Evolutionary conservation across 1,140 invertebrate species (phyloP), one percentile per base, ranked within the genome.

Genomic region (Pissodes strobi): DNA sequence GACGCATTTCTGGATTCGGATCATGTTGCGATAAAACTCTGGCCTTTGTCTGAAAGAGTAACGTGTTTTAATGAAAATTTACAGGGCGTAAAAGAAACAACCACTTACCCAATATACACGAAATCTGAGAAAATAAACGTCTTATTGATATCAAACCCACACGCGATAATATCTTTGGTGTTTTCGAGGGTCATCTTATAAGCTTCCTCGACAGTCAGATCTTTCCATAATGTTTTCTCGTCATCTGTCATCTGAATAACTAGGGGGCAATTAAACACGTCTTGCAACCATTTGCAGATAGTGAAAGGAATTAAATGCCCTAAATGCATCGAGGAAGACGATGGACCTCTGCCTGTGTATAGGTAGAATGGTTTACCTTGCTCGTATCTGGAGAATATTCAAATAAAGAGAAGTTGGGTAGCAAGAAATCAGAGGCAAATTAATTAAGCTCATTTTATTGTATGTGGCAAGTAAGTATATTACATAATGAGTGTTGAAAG

Each of bases 81-180:
- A 52, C 2, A 2, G 5, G 5, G 23, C 37, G 13, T 30, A 8
- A 57, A 8, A 5, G 8, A 19, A 1, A 15, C 6, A 46, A 46
- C n/a, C 21, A 55, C 80, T 74, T 80, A 95, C 93, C 95, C 94
- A 76, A 99, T 95, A 79, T 94, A 98, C 65, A 93, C 88, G 43
- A 97, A 83, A 83, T 99, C 90, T 56, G 91, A 93, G 75, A 99
- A 99, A 64, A 99, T 97, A n/a, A 99, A 99, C 0, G 98, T 99
- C 72, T 98, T 99, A 1, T 94, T 84, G 0, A 87, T 73, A 81
- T 98, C 91, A 81, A 99, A 99, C n/a, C 97, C 97, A 75, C 93
- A 88, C 9, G 97, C 95, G 69, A 99, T 97, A 49, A 99, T 99
- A 79, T 99, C 97, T 82, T 97, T 99, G 0, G 93, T 90, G 83